phyloP scores from a whole-genome alignment of 2,797 vertebrate species.

The Sardinella longiceps region DNA sequence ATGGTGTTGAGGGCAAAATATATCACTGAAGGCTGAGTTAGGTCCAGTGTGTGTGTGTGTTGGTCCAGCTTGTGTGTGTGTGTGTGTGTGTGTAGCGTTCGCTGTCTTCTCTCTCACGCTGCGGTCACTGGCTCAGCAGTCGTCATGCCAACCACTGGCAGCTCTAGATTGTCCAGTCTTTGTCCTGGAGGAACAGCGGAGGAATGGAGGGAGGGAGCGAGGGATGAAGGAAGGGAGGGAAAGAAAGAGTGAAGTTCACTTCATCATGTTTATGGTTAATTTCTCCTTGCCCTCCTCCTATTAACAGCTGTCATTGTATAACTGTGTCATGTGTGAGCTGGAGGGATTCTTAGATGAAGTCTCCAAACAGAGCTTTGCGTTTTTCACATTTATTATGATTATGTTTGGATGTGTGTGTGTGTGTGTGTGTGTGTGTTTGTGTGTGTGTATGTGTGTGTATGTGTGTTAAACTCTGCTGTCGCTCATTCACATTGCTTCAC shows the following conservation, averaged over 20 bases:
- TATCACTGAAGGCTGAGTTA: too few relatives aligned
- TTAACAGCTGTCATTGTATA: too few relatives aligned
- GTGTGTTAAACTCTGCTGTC: not conserved
- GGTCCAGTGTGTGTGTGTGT: too few relatives aligned
- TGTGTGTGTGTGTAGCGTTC: too few relatives aligned
- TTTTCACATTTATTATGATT: not conserved
- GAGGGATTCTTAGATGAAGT: too few relatives aligned
- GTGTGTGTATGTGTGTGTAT: not conserved
- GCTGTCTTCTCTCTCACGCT: not conserved
- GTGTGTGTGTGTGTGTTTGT: not conserved
- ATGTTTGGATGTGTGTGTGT: not conserved
- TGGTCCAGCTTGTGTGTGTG: too few relatives aligned
- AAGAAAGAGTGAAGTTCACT: not conserved
- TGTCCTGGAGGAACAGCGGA: not conserved
- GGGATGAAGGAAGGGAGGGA: not conserved
- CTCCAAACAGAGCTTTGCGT: not conserved
- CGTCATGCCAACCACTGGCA: not conserved
- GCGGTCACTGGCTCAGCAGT: not conserved
- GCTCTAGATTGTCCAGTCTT: not conserved
- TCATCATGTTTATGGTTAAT: not conserved
- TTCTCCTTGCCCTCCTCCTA: too few relatives aligned
- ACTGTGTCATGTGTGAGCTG: too few relatives aligned
- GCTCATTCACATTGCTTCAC: not conserved
- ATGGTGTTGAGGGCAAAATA: too few relatives aligned
- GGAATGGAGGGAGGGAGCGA: slow-evolving; percentile 10